Percentiles rank a stretch among this genome's conserved stretches.
phyloP scores from a whole-genome alignment of 2,113 vertebrate genomes.

The Psophia crepitans region DNA sequence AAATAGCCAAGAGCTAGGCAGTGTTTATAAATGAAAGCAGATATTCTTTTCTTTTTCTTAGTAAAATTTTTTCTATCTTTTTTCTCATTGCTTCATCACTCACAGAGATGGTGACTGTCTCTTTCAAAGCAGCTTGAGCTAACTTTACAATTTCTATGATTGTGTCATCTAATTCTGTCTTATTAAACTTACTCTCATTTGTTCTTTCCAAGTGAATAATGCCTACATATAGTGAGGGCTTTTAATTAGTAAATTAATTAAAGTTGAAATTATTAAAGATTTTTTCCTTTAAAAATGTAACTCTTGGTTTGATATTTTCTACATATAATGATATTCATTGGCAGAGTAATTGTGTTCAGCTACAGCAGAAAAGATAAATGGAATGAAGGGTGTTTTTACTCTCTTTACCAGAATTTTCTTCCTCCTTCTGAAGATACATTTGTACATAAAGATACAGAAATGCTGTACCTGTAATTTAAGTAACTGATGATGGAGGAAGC shows the following conservation, averaged over 20 bases:
- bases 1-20: not conserved
- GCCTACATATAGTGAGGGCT: not conserved
- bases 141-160: not conserved
- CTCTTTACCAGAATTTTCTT: not conserved
- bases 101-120: not conserved
- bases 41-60: not conserved
- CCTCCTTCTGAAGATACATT: not conserved
- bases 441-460: not conserved
- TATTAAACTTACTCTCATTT: not conserved
- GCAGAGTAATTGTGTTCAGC: not conserved
- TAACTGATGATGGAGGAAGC: not conserved
- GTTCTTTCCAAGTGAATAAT: not conserved
- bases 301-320: not conserved
- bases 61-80: not conserved
- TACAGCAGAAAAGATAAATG: not conserved
- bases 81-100: not conserved
- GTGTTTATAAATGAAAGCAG: not conserved
- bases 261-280: not conserved
- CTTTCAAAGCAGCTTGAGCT: not conserved
- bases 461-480: not conserved
- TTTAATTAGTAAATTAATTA: constrained; percentile 9
- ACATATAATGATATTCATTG: not conserved
- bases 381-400: not conserved
- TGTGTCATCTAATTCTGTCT: not conserved
- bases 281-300: not conserved